A percentile compares a stretch with the other conserved stretches of the same genome.
Conservation (phyloP, 2,888 invertebrate genomes). For the Anagyrus pseudococci region DNA sequence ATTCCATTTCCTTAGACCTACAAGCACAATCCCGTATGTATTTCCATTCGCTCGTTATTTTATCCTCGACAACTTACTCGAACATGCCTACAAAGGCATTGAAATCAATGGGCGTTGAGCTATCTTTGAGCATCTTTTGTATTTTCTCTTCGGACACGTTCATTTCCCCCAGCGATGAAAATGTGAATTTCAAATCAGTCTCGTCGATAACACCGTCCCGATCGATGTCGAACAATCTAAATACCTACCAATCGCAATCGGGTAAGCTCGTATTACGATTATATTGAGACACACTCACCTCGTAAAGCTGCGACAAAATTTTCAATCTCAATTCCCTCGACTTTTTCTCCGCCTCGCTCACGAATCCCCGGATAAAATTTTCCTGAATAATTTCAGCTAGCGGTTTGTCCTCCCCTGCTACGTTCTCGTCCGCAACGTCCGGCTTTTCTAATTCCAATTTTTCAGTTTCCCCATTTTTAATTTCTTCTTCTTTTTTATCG, state of each 20-base stretch:
- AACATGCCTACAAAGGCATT: constrained; percentile 23
- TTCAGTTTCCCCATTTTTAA: no score
- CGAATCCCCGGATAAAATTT: background rate
- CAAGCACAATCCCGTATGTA: background rate
- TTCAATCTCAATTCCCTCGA: constrained; percentile 4
- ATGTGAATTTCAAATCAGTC: constrained; percentile 19
- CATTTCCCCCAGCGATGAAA: constrained; percentile 21
- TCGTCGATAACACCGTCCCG: constrained; percentile 22
- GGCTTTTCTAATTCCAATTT: no score
- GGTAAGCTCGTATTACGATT: background rate
- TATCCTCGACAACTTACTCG: constrained; percentile 14
- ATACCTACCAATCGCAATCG: background rate
- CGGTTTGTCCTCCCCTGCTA: no score
- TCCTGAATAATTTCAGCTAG: background rate
- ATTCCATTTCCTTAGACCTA: constrained; percentile 24
- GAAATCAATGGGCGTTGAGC: constrained; percentile 15
- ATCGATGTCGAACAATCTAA: constrained; percentile 19
- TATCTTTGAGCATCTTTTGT: constrained; percentile 16
- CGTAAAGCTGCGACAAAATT: constrained; percentile 19
- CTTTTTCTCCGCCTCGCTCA: constrained; percentile 8
- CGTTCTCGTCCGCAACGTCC: background rate
- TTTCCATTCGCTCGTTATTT: background rate
- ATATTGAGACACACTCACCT: constrained; percentile 7
- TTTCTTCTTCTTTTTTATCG: no score
- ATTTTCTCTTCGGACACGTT: constrained; percentile 26